phyloP scores from a whole-genome alignment of 2,888 invertebrate species.

The Synergus gifuensis region DNA sequence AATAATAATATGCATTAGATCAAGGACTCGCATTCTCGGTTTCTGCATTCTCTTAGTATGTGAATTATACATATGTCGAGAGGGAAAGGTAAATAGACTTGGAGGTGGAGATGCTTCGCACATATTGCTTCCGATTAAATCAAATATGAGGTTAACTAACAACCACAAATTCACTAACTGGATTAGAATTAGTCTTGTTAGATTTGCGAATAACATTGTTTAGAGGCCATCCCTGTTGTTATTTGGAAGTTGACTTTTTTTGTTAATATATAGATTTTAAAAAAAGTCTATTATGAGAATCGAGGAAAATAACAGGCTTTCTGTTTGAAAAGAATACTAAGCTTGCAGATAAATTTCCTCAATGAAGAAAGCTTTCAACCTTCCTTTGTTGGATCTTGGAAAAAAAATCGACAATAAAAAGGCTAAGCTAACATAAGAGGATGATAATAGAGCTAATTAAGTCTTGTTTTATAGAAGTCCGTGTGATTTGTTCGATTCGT shows the following conservation, averaged over 20 bases:
- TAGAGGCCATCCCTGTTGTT: too few species aligned
- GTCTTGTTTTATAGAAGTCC: constrained; percentile 28
- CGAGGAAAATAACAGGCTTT: too few species aligned
- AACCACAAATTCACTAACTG: neutral
- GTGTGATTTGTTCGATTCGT: constrained; percentile 19
- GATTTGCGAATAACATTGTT: too few species aligned
- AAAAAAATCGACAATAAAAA: neutral
- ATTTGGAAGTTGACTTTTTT: neutral
- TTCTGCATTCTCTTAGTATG: neutral
- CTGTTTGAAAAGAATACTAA: neutral
- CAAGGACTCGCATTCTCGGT: constrained; percentile 6
- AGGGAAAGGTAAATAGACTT: constrained; percentile 21
- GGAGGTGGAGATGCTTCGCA: constrained; percentile 35
- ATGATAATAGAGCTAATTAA: constrained; percentile 35
- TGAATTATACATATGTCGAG: constrained; percentile 2
- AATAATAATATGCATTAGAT: constrained; percentile 9
- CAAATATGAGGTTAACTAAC: constrained; percentile 30
- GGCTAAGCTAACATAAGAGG: neutral
- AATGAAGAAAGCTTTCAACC: neutral
- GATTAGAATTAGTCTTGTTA: too few species aligned
- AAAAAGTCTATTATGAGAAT: too few species aligned
- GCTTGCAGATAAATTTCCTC: neutral
- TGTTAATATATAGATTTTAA: neutral
- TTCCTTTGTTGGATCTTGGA: neutral
- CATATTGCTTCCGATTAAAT: constrained; percentile 34